Evolutionary conservation across 2,113 vertebrate species (phyloP), one percentile per base, ranked within the genome.

Genomic region (Channa argus): DNA sequence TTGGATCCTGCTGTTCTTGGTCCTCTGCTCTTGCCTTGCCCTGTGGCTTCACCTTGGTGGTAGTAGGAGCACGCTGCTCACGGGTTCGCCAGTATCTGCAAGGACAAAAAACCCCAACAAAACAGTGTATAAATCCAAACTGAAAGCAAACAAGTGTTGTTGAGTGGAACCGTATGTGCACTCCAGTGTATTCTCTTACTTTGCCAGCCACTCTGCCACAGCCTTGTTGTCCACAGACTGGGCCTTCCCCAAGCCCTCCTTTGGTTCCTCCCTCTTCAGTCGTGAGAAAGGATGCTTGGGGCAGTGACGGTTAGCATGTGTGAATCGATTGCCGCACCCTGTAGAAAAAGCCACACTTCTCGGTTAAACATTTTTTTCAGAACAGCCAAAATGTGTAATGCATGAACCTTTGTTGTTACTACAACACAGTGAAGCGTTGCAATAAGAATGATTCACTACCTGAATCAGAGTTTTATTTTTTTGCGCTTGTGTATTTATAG

Each of bases 281-380:
- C 98, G 93, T 67, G 96, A 97, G 1, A 96, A 98, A 0, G 98
- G 98, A 85, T 99, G 98, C 80, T 98, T 98, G 38, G 98, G 93
- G 81, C 98, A 99, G 67, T 99, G 98, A 5, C 98, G 96, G 84
- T 99, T 99, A 49, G 98, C 98, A 52, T 99, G 97, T 0, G 98
- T 99, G 84, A 99, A 99, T 71, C 98, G 96, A 89, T 96, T 99
- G 2, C 96, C 90, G 83, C 98, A 99, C 51, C 96, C 98, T 99
- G 74, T 1, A 44, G 52, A 71, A 11, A 67, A 58, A 71, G 4
- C 33, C 60, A 47, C 44, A 62, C 33, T 41, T 24, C 6, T 54
- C 39, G 41, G 36, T 34, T 33, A 41, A 24, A 24, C 1, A 24
- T 24, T 24, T 24, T 24, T 53, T 43, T 37, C n/a, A 52, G 11